Evolutionary conservation across 1,140 invertebrate species (phyloP), one percentile per base, ranked within the genome.

Genomic region (Uloborus diversus): DNA sequence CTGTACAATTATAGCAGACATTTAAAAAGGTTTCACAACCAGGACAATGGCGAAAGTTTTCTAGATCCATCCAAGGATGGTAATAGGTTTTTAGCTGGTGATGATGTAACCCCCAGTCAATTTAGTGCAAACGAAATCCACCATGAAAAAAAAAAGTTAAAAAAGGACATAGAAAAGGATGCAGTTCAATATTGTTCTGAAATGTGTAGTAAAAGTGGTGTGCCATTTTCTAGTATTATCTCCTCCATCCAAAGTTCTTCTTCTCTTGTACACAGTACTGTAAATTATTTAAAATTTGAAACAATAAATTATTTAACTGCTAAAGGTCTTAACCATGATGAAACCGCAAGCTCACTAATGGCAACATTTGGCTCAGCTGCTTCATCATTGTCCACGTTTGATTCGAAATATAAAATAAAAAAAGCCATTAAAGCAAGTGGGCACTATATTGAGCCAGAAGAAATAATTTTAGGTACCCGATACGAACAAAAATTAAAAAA

Each of bases 1-100:
- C 33, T 64, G 33, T 64, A 30, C 33, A 64, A 64, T 64, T 64
- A 64, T 32, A 7, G 33, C 13, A 27, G 61, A 13, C 61, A 57
- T 57, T 57, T n/a, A 57, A 57, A 57, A 17, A 64, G 30, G 30
- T 64, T 27, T 64, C 61, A 64, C 61, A n/a, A 11, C n/a, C 1
- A 4, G 27, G 30, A 64, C 7, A 14, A 1, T 17, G n/a, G 32
- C 33, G 33, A 30, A 30, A 17, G 13, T 27, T 64, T 20, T 1
- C 27, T 23, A 14, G 14, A 30, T 30, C 30, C 32, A 32, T n/a
- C n/a, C 25, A 64, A 17, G 7, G 11, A 64, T 1, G 25, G 27
- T 30, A 14, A 23, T 11, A 23, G 13, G 25, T 23, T 30, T 14
- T 30, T 17, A 23, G 7, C 27, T 13, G 27, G 27, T 30, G 23